These are phyloP conservation scores for Anabas testudineus DNA, from an alignment of 2,797 vertebrate genomes.

Conservation along the genomic window DNA sequence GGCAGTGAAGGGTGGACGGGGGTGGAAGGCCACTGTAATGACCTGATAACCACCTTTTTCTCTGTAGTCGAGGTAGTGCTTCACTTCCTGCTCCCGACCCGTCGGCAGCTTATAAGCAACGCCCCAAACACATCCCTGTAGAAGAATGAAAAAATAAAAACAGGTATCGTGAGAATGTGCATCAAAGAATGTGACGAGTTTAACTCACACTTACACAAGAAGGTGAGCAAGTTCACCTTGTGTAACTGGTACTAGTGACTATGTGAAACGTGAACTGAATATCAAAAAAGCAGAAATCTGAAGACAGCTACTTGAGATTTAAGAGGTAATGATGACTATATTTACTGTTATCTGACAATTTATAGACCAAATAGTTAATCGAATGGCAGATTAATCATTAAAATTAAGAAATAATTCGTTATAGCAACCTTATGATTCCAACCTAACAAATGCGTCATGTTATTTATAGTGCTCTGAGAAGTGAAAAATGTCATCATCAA, in stretches of 20 bases:
- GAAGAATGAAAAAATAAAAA: background rate
- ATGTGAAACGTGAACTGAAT: no score
- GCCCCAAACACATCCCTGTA: conserved; percentile 95
- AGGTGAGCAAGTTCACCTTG: background rate
- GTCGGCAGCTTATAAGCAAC: conserved; percentile 94
- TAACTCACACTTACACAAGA: background rate
- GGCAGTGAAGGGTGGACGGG: conserved; percentile 69
- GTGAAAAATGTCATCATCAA: no score
- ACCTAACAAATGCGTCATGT: background rate
- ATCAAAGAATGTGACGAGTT: background rate
- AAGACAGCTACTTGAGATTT: no score
- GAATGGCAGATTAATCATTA: no score
- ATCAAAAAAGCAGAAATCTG: no score
- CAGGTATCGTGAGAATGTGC: background rate
- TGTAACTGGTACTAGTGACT: background rate
- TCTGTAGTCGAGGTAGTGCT: conserved; percentile 93
- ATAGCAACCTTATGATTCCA: background rate
- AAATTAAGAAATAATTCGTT: no score
- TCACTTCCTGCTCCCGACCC: conserved; percentile 93
- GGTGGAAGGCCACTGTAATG: conserved; percentile 89
- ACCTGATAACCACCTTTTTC: conserved; percentile 97
- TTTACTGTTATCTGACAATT: no score
- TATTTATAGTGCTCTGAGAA: no score
- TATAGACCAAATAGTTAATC: no score
- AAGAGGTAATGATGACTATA: no score